Conservation (phyloP, 1,140 invertebrate genomes). For the Dendrolimus kikuchii region DNA sequence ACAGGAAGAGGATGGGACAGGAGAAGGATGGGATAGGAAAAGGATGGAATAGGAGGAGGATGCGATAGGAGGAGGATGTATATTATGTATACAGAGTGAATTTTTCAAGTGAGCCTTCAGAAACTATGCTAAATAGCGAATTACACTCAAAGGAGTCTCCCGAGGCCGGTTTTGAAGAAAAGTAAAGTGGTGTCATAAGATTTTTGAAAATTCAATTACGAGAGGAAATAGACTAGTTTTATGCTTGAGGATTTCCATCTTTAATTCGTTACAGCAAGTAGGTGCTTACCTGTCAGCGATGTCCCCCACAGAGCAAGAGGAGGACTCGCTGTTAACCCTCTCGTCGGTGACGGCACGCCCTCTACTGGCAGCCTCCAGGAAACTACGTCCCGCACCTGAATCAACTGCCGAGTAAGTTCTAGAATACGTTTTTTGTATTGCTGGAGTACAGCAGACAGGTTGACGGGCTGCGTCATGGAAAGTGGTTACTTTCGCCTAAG, state of each 20-base stretch:
- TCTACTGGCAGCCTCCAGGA: constrained; percentile 78
- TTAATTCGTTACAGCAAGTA: constrained; percentile 39
- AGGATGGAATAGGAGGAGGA: too few species aligned
- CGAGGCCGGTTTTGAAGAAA: background rate
- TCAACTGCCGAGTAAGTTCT: constrained; percentile 40
- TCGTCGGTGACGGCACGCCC: constrained; percentile 80
- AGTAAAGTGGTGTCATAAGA: too few species aligned
- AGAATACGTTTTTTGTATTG: background rate
- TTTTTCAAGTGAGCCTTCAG: background rate
- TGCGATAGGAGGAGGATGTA: too few species aligned
- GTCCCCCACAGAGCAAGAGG: constrained; percentile 77
- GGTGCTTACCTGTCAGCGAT: constrained; percentile 58
- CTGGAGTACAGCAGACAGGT: too few species aligned
- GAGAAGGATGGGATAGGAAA: too few species aligned
- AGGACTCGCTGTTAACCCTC: constrained; percentile 79
- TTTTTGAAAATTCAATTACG: too few species aligned
- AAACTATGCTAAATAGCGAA: background rate
- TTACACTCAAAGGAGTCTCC: background rate
- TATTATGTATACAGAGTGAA: too few species aligned
- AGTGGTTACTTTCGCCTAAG: too few species aligned
- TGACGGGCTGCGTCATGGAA: too few species aligned
- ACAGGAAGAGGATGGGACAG: too few species aligned
- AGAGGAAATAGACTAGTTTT: too few species aligned
- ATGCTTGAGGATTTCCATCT: background rate
- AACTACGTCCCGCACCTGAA: constrained; percentile 76